Evolutionary conservation across 2,888 invertebrate species (phyloP).

Genomic region (Tachystola acroxantha): DNA sequence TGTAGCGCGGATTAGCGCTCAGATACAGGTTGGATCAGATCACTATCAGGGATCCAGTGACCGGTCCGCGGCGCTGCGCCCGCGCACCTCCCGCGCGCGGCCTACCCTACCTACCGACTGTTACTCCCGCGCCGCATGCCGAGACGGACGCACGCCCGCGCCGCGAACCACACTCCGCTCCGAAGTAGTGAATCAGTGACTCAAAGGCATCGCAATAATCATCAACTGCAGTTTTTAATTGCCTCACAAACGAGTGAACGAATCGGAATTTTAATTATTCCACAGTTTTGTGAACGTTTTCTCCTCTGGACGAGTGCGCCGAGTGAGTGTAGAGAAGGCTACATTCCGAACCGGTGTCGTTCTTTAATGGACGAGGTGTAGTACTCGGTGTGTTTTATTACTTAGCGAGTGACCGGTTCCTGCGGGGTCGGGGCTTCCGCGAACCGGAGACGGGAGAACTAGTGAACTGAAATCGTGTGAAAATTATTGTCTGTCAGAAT

Average conservation of each 20-base stretch:
- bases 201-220: slow-evolving; percentile 32
- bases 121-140: slow-evolving; percentile 51
- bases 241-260: slow-evolving; percentile 30
- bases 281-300: slow-evolving; percentile 33
- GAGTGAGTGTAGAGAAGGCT: slow-evolving; percentile 64
- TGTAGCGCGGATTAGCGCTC: slow-evolving; percentile 22
- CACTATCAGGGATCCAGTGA: slow-evolving; percentile 49
- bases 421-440: slow-evolving; percentile 25
- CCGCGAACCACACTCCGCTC: slow-evolving; percentile 15
- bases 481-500: slow-evolving; percentile 34
- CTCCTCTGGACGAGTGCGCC: slow-evolving; percentile 53
- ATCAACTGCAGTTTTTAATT: slow-evolving; percentile 25
- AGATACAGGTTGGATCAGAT: slow-evolving; percentile 30
- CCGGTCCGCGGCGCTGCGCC: slow-evolving; percentile 27
- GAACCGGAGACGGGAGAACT: slow-evolving; percentile 27
- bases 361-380: slow-evolving; percentile 70
- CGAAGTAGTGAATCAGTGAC: slow-evolving; percentile 29
- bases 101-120: slow-evolving; percentile 17
- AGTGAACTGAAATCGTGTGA: slow-evolving; percentile 24
- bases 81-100: slow-evolving; percentile 23
- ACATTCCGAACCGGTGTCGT: slow-evolving; percentile 76
- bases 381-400: slow-evolving; percentile 61
- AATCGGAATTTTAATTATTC: slow-evolving; percentile 27
- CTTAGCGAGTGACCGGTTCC: slow-evolving; percentile 50
- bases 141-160: slow-evolving; percentile 37